Conservation (phyloP, 2,797 vertebrate genomes). For the Tiaroga cobitis region DNA sequence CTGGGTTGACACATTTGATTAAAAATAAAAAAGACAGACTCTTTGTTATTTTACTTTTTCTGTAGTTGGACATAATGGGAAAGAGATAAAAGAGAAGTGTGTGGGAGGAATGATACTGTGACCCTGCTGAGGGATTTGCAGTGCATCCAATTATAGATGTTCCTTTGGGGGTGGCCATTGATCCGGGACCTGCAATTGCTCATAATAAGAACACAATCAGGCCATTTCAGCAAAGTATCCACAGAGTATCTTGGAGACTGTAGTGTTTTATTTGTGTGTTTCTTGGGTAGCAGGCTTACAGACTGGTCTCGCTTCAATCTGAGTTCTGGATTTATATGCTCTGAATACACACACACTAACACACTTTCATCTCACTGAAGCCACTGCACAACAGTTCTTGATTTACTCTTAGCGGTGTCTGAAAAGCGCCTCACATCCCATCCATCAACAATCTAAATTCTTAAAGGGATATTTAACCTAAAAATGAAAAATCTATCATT, state of each 20-base stretch:
- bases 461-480: not conserved
- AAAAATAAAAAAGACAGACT: not conserved
- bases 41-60: not conserved
- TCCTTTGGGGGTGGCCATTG: conserved; percentile 45
- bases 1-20: not conserved
- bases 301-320: not conserved
- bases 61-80: not conserved
- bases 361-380: not conserved
- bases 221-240: conserved; percentile 1
- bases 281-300: conserved; percentile 11
- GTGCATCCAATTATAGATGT: conserved; percentile 46
- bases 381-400: not conserved
- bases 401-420: not conserved
- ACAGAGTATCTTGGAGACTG: not conserved
- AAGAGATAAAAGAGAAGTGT: not conserved
- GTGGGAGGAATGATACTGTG: conserved; percentile 30
- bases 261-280: not conserved
- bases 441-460: not conserved
- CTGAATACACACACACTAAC: not conserved
- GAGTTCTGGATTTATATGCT: conserved; percentile 28
- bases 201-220: conserved; percentile 31
- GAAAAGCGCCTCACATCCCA: conserved; percentile 9
- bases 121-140: conserved; percentile 20
- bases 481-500: not conserved
- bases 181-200: conserved; percentile 32